Conservation (phyloP, 2,888 invertebrate species). For the Physocephala rufipes region DNA sequence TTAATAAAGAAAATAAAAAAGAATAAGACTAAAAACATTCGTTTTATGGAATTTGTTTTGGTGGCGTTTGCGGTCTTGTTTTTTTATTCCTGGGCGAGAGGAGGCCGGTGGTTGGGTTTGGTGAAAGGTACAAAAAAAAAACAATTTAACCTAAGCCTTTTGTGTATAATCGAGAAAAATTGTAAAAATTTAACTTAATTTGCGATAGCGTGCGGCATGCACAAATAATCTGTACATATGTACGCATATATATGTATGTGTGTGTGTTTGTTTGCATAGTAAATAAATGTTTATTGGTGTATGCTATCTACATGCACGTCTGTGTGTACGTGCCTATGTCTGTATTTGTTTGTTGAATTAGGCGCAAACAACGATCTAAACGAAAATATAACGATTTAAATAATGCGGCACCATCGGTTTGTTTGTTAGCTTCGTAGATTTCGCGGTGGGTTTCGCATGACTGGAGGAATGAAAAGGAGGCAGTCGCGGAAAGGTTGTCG, state of each 20-base stretch:
- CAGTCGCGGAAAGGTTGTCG: no score
- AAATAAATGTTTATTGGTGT: neutral
- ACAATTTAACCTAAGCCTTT: conserved; percentile 13
- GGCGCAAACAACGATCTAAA: conserved; percentile 24
- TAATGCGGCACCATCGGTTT: neutral
- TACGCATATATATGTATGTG: neutral
- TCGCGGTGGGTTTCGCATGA: neutral
- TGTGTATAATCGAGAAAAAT: conserved; percentile 20
- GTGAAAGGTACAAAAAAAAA: conserved; percentile 16
- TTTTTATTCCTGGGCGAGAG: no score
- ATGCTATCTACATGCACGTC: neutral
- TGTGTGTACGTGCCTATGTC: neutral
- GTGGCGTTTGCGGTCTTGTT: no score
- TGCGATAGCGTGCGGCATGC: conserved; percentile 49
- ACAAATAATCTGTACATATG: neutral
- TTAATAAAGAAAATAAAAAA: no score
- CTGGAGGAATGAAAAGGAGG: no score
- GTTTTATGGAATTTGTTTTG: no score
- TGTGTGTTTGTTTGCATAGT: neutral
- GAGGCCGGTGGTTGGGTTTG: no score
- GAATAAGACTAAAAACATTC: no score
- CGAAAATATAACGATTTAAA: conserved; percentile 31
- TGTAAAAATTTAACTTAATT: conserved; percentile 49
- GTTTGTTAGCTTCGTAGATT: neutral
- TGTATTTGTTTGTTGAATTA: conserved; percentile 26